Evolutionary conservation across 2,888 invertebrate species (phyloP), one percentile per base, ranked within the genome.

Genomic region (Maniola hyperantus): DNA sequence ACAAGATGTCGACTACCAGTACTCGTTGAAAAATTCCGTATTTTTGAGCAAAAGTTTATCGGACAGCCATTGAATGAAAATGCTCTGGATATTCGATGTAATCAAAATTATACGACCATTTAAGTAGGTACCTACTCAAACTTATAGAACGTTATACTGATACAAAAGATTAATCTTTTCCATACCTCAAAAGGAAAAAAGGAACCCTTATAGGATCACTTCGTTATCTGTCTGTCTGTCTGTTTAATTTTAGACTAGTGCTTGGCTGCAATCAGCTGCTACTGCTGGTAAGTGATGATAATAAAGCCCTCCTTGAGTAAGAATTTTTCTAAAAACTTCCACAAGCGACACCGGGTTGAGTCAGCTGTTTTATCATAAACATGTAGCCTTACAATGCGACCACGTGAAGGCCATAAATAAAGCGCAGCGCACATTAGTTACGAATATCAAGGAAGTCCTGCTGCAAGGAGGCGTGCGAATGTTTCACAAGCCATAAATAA

Each of bases 401-500:
- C 68, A 61, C 57, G 36, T 39, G 50, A 57, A 61, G 39, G 48
- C 54, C 53, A 69, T 69, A 69, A 69, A 69, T 66, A 66, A 69
- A 64, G 50, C 51, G 50, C n/a, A 58, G 64, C 71, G 67, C 68
- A 66, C 69, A 71, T 72, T 68, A 66, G 68, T 70, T 62, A 72
- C 68, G 64, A 61, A 65, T 70, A 70, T 70, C 65, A 68, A 68
- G 70, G 66, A 68, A 64, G 70, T 67, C 62, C 70, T 60, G 63
- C 33, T 59, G 60, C 63, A 69, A 64, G 70, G 67, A 68, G 68
- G 72, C 68, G 71, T 72, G 75, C 74, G 71, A 75, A 75, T 75
- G 75, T 75, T 75, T 67, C 69, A 65, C 69, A 72, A 71, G 71
- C 72, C 69, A 71, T 75, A 76, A 76, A 75, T 76, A 60, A 62